A percentile compares a stretch with the other conserved stretches of the same genome.
phyloP scores from a whole-genome alignment of 2,888 invertebrate genomes.

The Schizaphis graminum region DNA sequence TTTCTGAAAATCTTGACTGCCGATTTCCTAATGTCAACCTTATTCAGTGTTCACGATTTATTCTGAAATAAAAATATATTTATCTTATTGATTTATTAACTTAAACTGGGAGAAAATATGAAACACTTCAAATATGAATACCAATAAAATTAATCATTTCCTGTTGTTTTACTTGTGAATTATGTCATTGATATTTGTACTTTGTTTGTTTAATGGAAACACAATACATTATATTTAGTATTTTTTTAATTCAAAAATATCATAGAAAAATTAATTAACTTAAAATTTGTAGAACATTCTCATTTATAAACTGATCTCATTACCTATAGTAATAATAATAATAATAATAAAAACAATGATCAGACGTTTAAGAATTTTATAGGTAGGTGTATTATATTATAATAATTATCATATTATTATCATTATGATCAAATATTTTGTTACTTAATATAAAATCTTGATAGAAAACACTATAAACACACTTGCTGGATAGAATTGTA shows the following conservation, averaged over 20 bases:
- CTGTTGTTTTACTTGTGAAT: neutral
- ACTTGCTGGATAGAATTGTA: neutral
- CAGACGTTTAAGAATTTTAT: neutral
- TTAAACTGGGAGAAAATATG: neutral
- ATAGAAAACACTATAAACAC: neutral
- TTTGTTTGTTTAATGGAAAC: constrained; percentile 34
- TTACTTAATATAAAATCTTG: neutral
- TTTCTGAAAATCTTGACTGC: constrained; percentile 30
- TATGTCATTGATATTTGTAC: neutral
- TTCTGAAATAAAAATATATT: constrained; percentile 25
- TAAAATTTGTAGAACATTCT: neutral
- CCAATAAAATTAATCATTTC: constrained; percentile 51
- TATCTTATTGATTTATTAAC: constrained; percentile 51
- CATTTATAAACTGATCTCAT: neutral
- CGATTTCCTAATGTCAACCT: constrained; percentile 21
- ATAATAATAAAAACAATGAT: neutral
- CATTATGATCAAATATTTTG: neutral
- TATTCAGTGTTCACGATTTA: constrained; percentile 25
- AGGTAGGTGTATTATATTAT: neutral
- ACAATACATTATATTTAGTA: neutral
- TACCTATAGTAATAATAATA: neutral
- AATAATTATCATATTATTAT: neutral
- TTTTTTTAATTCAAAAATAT: neutral
- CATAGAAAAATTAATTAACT: neutral
- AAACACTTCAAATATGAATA: constrained; percentile 14